A percentile compares a stretch with the other conserved stretches of the same genome.
phyloP scores from a whole-genome alignment of 2,113 vertebrate species.

The Myotis lucifugus region DNA sequence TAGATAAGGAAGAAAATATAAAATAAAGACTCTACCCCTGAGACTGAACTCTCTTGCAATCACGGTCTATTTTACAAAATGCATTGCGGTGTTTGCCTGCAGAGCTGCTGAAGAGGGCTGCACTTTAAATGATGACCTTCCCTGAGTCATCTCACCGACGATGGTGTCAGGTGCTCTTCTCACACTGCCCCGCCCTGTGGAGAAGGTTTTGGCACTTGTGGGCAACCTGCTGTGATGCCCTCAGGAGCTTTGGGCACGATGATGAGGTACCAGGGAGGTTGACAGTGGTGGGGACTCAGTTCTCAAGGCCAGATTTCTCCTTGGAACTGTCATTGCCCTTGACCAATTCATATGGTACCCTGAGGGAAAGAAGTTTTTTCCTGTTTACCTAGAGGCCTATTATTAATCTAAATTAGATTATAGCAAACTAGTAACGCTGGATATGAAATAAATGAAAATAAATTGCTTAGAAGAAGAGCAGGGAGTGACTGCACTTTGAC shows the following conservation, averaged over 20 bases:
- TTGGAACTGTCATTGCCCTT: constrained; percentile 20
- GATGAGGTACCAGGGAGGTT: constrained; percentile 18
- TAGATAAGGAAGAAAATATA: constrained; percentile 49
- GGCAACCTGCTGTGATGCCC: constrained; percentile 51
- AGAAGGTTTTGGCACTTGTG: constrained; percentile 17
- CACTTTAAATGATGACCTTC: constrained; percentile 77
- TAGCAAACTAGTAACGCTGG: constrained; percentile 30
- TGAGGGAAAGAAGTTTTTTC: neutral
- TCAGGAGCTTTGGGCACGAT: constrained; percentile 53
- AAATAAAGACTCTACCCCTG: constrained; percentile 58
- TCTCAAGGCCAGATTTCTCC: constrained; percentile 45
- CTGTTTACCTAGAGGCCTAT: constrained; percentile 55
- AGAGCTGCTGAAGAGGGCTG: constrained; percentile 65
- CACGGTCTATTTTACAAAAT: constrained; percentile 59
- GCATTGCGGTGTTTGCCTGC: constrained; percentile 30
- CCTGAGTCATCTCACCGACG: constrained; percentile 61
- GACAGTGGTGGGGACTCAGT: neutral
- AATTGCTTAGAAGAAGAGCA: constrained; percentile 20
- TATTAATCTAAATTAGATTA: constrained; percentile 61
- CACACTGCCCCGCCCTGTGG: constrained; percentile 41
- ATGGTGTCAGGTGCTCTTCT: constrained; percentile 8
- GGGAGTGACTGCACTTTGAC: neutral
- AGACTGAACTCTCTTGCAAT: constrained; percentile 58
- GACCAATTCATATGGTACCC: neutral
- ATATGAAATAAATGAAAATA: constrained; percentile 32